These are phyloP conservation scores for Oophaga sylvatica DNA, from an alignment of 2,797 vertebrate genomes.

Conservation along the genomic window DNA sequence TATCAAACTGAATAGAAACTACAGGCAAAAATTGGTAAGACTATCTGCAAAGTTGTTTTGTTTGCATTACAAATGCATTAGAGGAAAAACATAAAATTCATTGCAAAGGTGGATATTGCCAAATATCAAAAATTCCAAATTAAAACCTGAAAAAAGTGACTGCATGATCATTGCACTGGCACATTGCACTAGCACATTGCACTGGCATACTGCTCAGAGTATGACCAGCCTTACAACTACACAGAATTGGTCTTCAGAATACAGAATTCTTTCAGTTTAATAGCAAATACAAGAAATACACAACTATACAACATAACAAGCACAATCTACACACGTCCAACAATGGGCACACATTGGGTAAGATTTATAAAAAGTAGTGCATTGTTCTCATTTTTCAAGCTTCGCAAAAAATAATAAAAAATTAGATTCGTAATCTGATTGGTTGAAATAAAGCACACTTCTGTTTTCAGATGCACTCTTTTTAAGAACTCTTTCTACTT, in stretches of 20 bases:
- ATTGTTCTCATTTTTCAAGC: background rate
- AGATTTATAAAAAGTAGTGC: conserved; percentile 17
- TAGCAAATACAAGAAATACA: background rate
- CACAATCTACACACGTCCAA: conserved; percentile 22
- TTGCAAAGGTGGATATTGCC: too few relatives aligned
- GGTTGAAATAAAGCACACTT: background rate
- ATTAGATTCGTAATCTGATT: background rate
- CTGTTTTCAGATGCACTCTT: background rate
- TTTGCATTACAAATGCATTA: too few relatives aligned
- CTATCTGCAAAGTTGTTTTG: too few relatives aligned
- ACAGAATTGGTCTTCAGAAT: background rate
- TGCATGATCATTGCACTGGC: too few relatives aligned
- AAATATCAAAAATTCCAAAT: too few relatives aligned
- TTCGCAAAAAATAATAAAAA: background rate
- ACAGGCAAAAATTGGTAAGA: too few relatives aligned
- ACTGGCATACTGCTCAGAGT: too few relatives aligned
- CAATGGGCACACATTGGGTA: background rate
- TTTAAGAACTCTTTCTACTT: background rate
- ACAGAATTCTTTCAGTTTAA: background rate
- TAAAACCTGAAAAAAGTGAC: too few relatives aligned
- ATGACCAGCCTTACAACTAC: too few relatives aligned
- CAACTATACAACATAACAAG: conserved; percentile 31
- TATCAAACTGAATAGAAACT: too few relatives aligned
- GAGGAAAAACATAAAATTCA: too few relatives aligned
- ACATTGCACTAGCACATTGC: too few relatives aligned